phyloP scores from a whole-genome alignment of 2,113 vertebrate genomes.

The Colius striatus region DNA sequence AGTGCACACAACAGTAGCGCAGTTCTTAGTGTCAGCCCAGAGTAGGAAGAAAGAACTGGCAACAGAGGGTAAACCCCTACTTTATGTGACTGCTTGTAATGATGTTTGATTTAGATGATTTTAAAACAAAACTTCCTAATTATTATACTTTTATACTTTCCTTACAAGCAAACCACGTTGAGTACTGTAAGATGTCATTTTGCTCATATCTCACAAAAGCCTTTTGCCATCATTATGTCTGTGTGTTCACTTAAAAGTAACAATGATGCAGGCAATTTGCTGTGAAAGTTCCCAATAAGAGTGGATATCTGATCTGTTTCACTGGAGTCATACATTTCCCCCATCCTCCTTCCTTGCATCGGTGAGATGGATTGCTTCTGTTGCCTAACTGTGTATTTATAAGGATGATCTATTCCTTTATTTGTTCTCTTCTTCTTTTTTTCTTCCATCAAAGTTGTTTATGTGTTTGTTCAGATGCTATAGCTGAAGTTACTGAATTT shows the following conservation, averaged over 20 bases:
- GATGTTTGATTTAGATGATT: background rate
- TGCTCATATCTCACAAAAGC: background rate
- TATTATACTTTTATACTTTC: background rate
- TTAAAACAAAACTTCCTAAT: background rate
- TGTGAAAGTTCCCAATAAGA: background rate
- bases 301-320: background rate
- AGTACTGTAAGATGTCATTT: background rate
- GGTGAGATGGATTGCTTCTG: background rate
- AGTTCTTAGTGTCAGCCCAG: background rate
- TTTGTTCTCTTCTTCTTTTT: too few relatives aligned
- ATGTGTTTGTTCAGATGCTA: background rate
- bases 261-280: background rate
- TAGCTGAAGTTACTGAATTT: background rate
- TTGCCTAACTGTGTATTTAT: background rate
- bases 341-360: background rate
- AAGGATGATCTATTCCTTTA: background rate
- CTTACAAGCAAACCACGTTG: background rate
- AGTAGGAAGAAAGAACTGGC: background rate
- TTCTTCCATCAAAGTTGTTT: background rate
- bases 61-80: background rate
- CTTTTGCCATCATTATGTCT: background rate
- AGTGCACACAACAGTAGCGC: fast-evolving
- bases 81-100: background rate
- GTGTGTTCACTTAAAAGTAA: conserved; percentile 14
- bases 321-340: fast-evolving